A percentile compares a stretch with the other conserved stretches of the same genome.
phyloP scores from a whole-genome alignment of 2,113 vertebrate genomes.

The Amazona guildingii region DNA sequence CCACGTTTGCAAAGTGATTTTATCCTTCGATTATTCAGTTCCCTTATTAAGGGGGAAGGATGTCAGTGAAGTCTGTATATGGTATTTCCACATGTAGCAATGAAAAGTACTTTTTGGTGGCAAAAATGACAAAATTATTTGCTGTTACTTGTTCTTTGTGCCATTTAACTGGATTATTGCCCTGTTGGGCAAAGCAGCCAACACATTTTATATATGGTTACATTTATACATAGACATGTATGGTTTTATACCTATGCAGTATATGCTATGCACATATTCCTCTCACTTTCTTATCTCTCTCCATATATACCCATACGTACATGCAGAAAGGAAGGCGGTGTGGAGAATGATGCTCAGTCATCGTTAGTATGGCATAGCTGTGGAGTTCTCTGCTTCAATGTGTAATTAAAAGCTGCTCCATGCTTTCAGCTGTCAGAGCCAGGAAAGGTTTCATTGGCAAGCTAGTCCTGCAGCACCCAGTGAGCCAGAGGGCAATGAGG shows the following conservation, averaged over 20 bases:
- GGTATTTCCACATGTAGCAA: not conserved
- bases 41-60: no score
- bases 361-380: constrained; percentile 8
- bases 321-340: not conserved
- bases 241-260: not conserved
- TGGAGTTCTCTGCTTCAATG: not conserved
- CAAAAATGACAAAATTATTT: not conserved
- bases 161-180: not conserved
- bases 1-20: not conserved
- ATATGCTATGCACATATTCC: not conserved
- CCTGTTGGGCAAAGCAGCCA: not conserved
- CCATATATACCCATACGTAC: not conserved
- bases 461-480: not conserved
- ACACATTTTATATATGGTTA: not conserved
- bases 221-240: not conserved
- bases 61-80: not conserved
- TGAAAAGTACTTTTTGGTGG: not conserved
- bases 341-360: not conserved
- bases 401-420: constrained; percentile 47
- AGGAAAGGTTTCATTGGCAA: not conserved
- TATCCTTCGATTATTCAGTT: not conserved
- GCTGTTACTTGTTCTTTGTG: not conserved
- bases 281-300: not conserved
- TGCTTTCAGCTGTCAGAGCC: not conserved
- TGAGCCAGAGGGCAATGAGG: not conserved